Evolutionary conservation across 2,113 vertebrate species (phyloP), one percentile per base, ranked within the genome.

Genomic region (Noctilio leporinus): DNA sequence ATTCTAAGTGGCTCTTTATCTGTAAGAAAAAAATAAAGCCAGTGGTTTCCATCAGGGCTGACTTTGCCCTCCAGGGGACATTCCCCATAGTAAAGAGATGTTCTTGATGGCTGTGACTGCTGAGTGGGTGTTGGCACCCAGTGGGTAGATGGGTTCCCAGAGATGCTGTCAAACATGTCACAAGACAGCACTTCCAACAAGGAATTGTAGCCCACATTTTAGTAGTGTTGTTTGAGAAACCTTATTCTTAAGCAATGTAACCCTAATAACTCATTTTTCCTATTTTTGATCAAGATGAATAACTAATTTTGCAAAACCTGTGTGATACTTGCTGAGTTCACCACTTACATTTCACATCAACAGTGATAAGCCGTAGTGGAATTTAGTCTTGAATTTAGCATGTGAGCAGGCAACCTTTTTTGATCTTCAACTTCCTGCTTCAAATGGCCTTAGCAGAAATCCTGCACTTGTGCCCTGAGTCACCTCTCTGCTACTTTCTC

Each of bases 251-350:
- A 64, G 30, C 22, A 75, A 57, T 30, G 43, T 33, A 85, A 33
- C 9, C 8, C 33, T 17, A 2, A 22, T 4, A 19, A 62, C 33
- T 84, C 12, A 11, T 49, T 35, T 73, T 7, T 7, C 17, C 12
- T 33, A 30, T 43, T 93, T 95, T 35, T 78, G 64, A 73, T 83
- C 53, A 75, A 93, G 43, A 72, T 69, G 26, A 28, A 70, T 14
- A 78, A 49, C 47, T 86, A 51, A 30, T 78, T 95, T 67, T 84
- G n/a, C n/a, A 83, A 82, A 93, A 91, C 35, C 8, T 17, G 14
- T 20, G 40, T 22, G 73, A n/a, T 76, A 47, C 19, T 73, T 22
- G 38, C 43, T 20, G 43, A 43, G 10, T 93, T 94, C 10, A 33
- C 87, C 64, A 70, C 0, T 76, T 40, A 57, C 8, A 47, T 90